Conservation (phyloP, 2,113 vertebrate species). For the Phalacrocorax brasilianus region DNA sequence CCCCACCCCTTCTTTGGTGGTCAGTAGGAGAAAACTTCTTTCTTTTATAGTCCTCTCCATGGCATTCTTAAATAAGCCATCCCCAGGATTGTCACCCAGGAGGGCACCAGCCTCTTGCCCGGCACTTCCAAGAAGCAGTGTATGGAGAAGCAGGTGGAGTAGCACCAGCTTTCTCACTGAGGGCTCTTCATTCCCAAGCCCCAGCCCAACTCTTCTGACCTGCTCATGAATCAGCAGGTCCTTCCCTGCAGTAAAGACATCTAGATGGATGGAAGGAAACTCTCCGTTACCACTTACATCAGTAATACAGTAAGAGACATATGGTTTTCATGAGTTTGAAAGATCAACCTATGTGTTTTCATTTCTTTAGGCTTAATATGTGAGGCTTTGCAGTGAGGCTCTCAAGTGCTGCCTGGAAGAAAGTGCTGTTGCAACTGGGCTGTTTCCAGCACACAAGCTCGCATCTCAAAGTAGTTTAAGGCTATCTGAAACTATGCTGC, state of each 20-base stretch:
- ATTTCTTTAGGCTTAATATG: background rate
- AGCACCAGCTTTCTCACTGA: accelerated
- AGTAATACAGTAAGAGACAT: background rate
- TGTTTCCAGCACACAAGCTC: background rate
- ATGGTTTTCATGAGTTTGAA: background rate
- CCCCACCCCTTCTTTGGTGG: background rate
- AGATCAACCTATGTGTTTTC: background rate
- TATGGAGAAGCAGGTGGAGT: background rate
- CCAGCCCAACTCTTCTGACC: background rate
- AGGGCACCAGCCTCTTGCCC: background rate
- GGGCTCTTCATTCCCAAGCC: background rate
- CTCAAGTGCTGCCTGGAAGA: background rate
- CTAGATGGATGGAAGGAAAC: background rate
- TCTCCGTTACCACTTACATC: background rate
- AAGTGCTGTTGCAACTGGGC: background rate
- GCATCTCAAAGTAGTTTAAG: background rate
- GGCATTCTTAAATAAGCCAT: background rate
- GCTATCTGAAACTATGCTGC: background rate
- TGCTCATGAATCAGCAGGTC: background rate
- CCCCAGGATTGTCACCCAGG: background rate
- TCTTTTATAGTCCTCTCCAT: background rate
- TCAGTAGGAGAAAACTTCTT: background rate
- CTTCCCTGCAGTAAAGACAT: background rate
- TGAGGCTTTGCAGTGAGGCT: background rate
- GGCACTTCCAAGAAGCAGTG: background rate